Evolutionary conservation across 2,113 vertebrate species (phyloP).

Genomic region (Dasyurus viverrinus): DNA sequence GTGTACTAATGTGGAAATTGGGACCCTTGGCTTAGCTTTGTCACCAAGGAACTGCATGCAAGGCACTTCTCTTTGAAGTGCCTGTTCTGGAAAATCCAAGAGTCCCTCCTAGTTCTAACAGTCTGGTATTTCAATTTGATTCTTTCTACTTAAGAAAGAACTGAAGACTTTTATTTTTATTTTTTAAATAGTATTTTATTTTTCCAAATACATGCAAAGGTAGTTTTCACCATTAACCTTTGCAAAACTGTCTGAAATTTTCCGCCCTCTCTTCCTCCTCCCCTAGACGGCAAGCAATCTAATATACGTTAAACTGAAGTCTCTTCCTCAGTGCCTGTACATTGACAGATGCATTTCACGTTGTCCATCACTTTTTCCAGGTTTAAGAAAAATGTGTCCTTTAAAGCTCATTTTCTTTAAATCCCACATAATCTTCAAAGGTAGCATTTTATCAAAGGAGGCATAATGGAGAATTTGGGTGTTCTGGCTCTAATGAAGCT

Average conservation of each 20-base stretch:
- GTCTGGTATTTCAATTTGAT: not conserved
- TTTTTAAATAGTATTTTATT: too few relatives aligned
- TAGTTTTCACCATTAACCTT: too few relatives aligned
- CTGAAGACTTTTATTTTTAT: not conserved
- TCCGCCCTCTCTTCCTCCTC: too few relatives aligned
- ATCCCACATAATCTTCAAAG: constrained; percentile 7
- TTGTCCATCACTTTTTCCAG: not conserved
- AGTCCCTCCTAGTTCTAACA: not conserved
- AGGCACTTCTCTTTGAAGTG: not conserved
- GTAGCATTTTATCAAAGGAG: constrained; percentile 51
- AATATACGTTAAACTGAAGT: not conserved
- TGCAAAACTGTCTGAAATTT: too few relatives aligned
- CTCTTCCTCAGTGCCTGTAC: constrained; percentile 17
- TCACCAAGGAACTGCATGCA: not conserved
- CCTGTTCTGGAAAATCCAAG: not conserved
- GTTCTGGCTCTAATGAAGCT: constrained; percentile 54
- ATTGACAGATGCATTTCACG: constrained; percentile 31
- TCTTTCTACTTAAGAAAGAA: constrained; percentile 39
- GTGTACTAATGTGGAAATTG: not conserved
- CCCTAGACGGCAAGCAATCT: too few relatives aligned
- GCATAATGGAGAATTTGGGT: constrained; percentile 38
- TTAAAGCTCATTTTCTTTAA: constrained; percentile 56
- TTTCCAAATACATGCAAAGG: too few relatives aligned
- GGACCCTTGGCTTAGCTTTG: not conserved
- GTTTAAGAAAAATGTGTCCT: not conserved